A percentile compares a stretch with the other conserved stretches of the same genome.
Evolutionary conservation across 1,140 invertebrate genomes (phyloP).

Genomic region (Pachypeltis micranthus): DNA sequence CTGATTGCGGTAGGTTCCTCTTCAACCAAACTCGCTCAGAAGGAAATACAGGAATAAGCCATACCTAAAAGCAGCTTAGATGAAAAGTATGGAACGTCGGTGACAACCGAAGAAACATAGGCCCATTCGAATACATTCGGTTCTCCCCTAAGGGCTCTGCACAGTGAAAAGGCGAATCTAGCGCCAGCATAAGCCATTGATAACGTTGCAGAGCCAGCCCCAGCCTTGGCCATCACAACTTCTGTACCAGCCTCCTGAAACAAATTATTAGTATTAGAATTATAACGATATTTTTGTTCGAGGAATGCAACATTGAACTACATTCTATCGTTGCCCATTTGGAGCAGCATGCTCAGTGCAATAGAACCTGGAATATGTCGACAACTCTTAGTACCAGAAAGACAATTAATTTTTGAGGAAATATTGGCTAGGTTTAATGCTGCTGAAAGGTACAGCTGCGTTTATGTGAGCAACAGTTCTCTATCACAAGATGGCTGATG

Average conservation of each 20-base stretch:
- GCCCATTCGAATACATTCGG: constrained; percentile 83
- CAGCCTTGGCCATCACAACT: constrained; percentile 97
- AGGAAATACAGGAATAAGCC: not conserved
- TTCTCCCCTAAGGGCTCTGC: constrained; percentile 76
- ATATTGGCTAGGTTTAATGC: too few species aligned
- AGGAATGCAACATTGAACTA: too few species aligned
- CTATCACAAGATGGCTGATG: too few species aligned
- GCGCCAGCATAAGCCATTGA: constrained; percentile 98
- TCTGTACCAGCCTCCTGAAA: constrained; percentile 42
- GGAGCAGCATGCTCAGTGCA: too few species aligned
- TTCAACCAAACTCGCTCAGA: not conserved
- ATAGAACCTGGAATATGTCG: too few species aligned
- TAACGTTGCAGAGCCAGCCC: constrained; percentile 91
- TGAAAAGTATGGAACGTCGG: constrained; percentile 56
- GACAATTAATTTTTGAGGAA: too few species aligned
- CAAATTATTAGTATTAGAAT: too few species aligned
- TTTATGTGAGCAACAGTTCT: too few species aligned
- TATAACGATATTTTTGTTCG: too few species aligned
- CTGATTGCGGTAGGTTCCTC: not conserved
- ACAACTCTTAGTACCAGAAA: too few species aligned
- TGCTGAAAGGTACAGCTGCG: too few species aligned
- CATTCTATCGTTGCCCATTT: too few species aligned
- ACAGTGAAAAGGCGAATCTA: constrained; percentile 69
- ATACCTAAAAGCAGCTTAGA: not conserved
- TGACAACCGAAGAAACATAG: constrained; percentile 77